Base-by-base conservation (phyloP, 2,888 invertebrate species). In the Philaethria dido region DNA sequence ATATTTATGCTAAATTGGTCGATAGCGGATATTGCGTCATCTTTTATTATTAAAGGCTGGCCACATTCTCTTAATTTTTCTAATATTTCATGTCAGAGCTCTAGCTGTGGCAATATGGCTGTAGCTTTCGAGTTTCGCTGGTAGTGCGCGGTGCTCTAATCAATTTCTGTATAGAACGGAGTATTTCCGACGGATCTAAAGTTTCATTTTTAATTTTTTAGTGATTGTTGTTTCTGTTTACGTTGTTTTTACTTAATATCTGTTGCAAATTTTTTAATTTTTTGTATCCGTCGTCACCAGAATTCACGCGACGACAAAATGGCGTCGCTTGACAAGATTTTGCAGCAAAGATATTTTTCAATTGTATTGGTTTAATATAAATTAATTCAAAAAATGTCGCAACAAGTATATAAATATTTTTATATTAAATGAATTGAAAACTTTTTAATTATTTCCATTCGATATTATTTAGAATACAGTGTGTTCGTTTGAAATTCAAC, bases 311-410 rank as follows among this genome's bases (percentile, higher is more conserved):
- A 89, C 90, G 89, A 93, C 93, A 93, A 93, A 92, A 93, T 93
- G 93, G 93, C 93, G 93, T 93, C 93, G 86, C 91, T 87, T 89
- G 87, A 87, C 90, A 86, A 91, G 90, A 87, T 89, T 89, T 92
- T 89, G 82, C 85, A 83, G 87, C 88, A 88, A 91, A 83, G 85
- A 81, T 84, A 86, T 88, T 89, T 88, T 87, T 82, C 78, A 77
- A 81, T 85, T 87, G 85, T 81, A 81, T 81, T 78, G 76, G 73
- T 77, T 79, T 85, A 78, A 76, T 79, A 70, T 83, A 83, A 81
- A 83, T 82, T 80, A 82, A 83, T 71, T 81, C 76, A 74, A 75
- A 74, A 84, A 82, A 81, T 77, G 77, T 78, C 72, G 72, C 78
- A 73, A 77, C 78, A 79, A 78, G 80, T 85, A 81, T 79, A 85